Base-by-base conservation (phyloP, 2,113 vertebrate species). In the Tenrec ecaudatus region DNA sequence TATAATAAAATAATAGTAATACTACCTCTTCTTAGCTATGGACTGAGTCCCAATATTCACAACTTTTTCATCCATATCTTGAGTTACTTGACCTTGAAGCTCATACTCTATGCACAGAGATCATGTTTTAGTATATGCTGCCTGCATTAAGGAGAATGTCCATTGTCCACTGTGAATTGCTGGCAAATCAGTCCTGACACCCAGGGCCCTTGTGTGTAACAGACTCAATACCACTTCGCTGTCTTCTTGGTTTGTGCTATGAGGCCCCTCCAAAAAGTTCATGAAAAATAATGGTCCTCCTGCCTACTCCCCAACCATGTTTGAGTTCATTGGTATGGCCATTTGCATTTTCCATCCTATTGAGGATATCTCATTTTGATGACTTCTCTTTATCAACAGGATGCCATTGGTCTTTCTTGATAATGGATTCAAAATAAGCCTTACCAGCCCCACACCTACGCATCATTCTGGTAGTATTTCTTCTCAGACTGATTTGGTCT, bases 111-210 rank as follows among this genome's bases (percentile, higher is more conserved):
- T 78, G 40, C 53, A 60, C 19, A 80, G 29, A 85, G 76, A 82
- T 76, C 81, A 4, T 66, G 33, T 86, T 88, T 92, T 91, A 66
- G 86, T 81, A 68, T n/a, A 60, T 3, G 91, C 89, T 89, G 33
- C 81, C 33, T 91, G 25, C 14, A 33, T 47, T 83, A 27, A 83
- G 64, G 64, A 82, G 75, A 90, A 38, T 83, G 69, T 20, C 64
- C 47, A 53, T 10, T 53, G 47, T 53, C 84, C 1, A 17, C n/a
- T 73, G 71, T 36, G 10, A 73, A 15, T 73, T 73, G 71, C 20
- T 22, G 29, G 31, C 7, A 4, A 36, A 36, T 73, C 71, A 36
- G 71, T 27, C 36, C 71, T 22, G 7, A 22, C 19, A 36, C 71
- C 33, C 36, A 17, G 19, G 14, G 31, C 16, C 68, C 68, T 73